Evolutionary conservation across 2,888 invertebrate genomes (phyloP), one percentile per base, ranked within the genome.

Genomic region (Thalpophila matura): DNA sequence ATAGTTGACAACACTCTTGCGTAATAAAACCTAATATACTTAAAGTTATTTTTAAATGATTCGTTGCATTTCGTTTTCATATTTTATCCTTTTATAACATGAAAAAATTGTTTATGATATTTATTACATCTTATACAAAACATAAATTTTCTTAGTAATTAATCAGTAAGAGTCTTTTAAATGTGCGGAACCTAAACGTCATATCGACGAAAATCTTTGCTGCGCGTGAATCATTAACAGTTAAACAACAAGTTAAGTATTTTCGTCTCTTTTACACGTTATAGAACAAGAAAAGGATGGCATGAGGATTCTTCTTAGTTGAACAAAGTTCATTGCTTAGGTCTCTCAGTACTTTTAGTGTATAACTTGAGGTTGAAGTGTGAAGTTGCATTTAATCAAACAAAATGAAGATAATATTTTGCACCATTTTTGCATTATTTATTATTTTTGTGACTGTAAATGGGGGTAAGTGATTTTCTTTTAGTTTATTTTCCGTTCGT

Each of bases 281-380:
- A 16, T 35, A 40, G 1, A 4, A 14, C 3, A 20, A 20, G 54
- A 77, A 66, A 55, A 58, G 54, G 79, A 77, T 5, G 16, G 53
- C 61, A 47, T 68, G 71, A 79, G 71, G 72, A 77, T 62, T 61
- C 14, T 29, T 60, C 37, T 53, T 51, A 45, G 45, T 47, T 53
- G 38, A 58, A 43, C 20, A 26, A 46, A 54, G 59, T 69, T 65
- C 40, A 58, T 50, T 58, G 57, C 16, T 37, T 37, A 37, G 37
- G 47, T 62, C 14, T 63, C 18, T 20, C 20, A 24, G 37, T 50
- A 14, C 4, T 47, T 65, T 66, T 69, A 72, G 77, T 79, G 49
- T 54, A 43, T 40, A 14, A 55, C 2, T 22, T 9, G 7, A 43
- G 22, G 22, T 68, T 14, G 47, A 14, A 38, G 61, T 12, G 62